Percentiles rank a stretch among this genome's conserved stretches.
phyloP scores from a whole-genome alignment of 2,888 invertebrate genomes.

The Yponomeuta malinellus region DNA sequence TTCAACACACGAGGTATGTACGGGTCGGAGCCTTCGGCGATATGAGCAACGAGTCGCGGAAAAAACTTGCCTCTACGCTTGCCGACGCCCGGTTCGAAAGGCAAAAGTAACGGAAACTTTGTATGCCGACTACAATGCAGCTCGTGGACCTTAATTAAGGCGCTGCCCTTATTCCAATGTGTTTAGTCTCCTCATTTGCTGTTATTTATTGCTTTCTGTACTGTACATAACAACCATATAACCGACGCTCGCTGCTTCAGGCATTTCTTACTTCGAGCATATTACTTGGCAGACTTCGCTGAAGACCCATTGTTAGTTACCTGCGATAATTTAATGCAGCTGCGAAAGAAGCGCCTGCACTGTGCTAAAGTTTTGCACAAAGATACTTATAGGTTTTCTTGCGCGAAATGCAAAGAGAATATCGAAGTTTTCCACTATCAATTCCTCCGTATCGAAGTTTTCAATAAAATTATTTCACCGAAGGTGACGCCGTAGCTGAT shows the following conservation, averaged over 20 bases:
- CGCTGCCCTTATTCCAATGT: conserved; percentile 4
- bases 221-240: not conserved
- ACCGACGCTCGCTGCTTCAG: not conserved
- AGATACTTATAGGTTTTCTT: too few relatives aligned
- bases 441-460: too few relatives aligned
- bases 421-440: too few relatives aligned
- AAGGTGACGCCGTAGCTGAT: too few relatives aligned
- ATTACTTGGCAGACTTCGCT: too few relatives aligned
- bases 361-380: too few relatives aligned
- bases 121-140: conserved; percentile 19
- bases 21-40: conserved; percentile 34
- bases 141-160: conserved; percentile 11
- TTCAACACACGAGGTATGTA: conserved; percentile 32
- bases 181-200: not conserved
- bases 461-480: too few relatives aligned
- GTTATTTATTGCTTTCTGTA: not conserved
- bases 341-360: too few relatives aligned
- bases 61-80: conserved; percentile 39
- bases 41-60: conserved; percentile 40
- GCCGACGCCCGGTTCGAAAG: conserved; percentile 37
- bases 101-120: conserved; percentile 34
- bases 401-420: too few relatives aligned
- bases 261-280: too few relatives aligned
- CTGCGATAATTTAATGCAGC: too few relatives aligned
- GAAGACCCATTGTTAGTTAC: too few relatives aligned